Conservation (phyloP, 2,113 vertebrate genomes). For the Myrmecophaga tridactyla region DNA sequence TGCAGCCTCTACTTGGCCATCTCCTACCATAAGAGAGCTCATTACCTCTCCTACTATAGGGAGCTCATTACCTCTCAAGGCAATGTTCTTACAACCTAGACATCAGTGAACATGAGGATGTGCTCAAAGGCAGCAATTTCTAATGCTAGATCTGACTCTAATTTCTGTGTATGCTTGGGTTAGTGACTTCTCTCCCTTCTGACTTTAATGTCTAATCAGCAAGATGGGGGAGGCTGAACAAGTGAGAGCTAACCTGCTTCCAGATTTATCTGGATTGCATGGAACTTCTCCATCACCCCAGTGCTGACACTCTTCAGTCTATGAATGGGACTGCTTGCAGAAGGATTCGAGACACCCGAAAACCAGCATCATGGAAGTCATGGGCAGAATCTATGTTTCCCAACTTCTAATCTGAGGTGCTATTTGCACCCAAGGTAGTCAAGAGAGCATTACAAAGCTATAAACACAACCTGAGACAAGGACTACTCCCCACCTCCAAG, state of each 20-base stretch:
- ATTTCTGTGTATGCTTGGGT: no score
- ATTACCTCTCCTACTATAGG: background rate
- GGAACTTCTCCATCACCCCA: background rate
- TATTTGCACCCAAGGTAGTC: background rate
- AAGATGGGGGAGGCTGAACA: background rate
- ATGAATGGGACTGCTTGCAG: accelerated
- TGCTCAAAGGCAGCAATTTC: background rate
- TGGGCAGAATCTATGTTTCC: background rate
- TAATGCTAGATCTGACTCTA: background rate
- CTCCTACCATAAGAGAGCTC: background rate
- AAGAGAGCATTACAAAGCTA: background rate
- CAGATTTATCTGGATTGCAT: background rate
- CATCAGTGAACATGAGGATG: background rate
- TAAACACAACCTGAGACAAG: background rate
- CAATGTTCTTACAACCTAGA: background rate
- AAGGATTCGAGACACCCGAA: background rate
- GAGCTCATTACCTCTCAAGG: background rate
- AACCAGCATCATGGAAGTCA: background rate
- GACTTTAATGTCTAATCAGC: background rate
- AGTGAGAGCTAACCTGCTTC: background rate
- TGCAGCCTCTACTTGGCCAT: background rate
- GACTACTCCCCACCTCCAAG: accelerated
- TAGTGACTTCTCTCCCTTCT: background rate
- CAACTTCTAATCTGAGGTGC: background rate
- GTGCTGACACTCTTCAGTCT: background rate